Evolutionary conservation across 2,113 vertebrate genomes (phyloP).

Genomic region (Parus major): DNA sequence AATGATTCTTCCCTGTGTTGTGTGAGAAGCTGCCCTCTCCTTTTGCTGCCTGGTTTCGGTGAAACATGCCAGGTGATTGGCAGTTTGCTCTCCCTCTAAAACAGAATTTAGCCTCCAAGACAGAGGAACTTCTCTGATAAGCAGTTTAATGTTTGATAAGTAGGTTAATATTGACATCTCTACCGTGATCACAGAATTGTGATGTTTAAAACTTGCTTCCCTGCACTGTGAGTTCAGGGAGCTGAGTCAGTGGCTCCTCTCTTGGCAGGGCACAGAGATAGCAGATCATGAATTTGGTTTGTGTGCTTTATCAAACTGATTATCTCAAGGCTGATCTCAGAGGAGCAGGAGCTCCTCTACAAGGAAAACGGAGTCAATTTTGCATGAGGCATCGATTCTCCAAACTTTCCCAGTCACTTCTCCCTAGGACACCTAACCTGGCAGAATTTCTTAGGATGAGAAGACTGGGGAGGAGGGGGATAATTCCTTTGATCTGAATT

Average conservation of each 20-base stretch:
- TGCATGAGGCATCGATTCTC: background rate
- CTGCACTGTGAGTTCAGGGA: background rate
- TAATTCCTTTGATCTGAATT: conserved; percentile 37
- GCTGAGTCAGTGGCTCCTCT: background rate
- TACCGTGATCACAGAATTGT: background rate
- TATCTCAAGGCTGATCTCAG: conserved; percentile 6
- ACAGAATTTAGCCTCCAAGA: background rate
- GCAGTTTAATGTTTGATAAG: background rate
- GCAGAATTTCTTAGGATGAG: conserved; percentile 12
- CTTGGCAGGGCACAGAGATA: background rate
- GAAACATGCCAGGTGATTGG: background rate
- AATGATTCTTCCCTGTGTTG: background rate
- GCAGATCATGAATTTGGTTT: background rate
- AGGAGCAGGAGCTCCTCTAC: background rate
- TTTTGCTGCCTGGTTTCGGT: background rate
- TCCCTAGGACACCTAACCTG: background rate
- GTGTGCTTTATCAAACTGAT: background rate
- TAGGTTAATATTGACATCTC: background rate
- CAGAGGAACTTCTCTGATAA: background rate
- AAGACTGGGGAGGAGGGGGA: background rate
- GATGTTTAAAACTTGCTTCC: background rate
- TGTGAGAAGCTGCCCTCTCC: background rate
- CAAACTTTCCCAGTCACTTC: conserved; percentile 26
- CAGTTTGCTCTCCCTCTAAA: background rate
- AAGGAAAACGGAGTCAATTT: background rate